Percentiles rank a stretch among this genome's conserved stretches.
Evolutionary conservation across 2,888 invertebrate species (phyloP).

Genomic region (Vesta saturnalis): DNA sequence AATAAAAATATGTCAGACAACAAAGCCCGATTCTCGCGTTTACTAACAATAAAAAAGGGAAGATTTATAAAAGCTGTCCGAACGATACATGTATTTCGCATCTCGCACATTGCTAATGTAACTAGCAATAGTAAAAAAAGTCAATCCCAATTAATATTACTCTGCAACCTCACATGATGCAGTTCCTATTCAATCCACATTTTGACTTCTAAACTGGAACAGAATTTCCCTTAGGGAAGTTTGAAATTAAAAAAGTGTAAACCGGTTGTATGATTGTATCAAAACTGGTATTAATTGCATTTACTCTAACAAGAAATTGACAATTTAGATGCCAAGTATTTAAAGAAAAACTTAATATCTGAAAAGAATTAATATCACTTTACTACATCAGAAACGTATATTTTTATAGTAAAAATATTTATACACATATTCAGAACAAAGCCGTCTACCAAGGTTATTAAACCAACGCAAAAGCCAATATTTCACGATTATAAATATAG

Average conservation of each 20-base stretch:
- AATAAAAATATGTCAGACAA: constrained; percentile 23
- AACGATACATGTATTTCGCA: constrained; percentile 21
- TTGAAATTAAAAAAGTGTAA: background rate
- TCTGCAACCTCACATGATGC: background rate
- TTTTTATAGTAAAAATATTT: background rate
- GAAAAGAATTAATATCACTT: too few species aligned
- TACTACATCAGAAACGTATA: too few species aligned
- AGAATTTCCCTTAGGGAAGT: background rate
- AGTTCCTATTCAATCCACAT: background rate
- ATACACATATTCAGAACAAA: constrained; percentile 31
- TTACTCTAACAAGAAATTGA: background rate
- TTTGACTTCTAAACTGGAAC: background rate
- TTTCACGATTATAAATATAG: constrained; percentile 26
- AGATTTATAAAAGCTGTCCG: constrained; percentile 20
- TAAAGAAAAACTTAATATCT: too few species aligned
- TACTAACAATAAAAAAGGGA: constrained; percentile 16
- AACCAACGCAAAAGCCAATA: constrained; percentile 34
- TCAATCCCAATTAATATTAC: too few species aligned
- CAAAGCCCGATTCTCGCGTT: constrained; percentile 13
- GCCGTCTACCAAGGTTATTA: constrained; percentile 34
- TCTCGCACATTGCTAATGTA: constrained; percentile 11
- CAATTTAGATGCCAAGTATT: too few species aligned
- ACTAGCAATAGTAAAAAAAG: background rate
- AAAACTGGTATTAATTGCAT: background rate
- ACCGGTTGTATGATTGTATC: background rate